A percentile compares a stretch with the other conserved stretches of the same genome.
Evolutionary conservation across 1,140 invertebrate species (phyloP).

Genomic region (Adoxophyes honmai): DNA sequence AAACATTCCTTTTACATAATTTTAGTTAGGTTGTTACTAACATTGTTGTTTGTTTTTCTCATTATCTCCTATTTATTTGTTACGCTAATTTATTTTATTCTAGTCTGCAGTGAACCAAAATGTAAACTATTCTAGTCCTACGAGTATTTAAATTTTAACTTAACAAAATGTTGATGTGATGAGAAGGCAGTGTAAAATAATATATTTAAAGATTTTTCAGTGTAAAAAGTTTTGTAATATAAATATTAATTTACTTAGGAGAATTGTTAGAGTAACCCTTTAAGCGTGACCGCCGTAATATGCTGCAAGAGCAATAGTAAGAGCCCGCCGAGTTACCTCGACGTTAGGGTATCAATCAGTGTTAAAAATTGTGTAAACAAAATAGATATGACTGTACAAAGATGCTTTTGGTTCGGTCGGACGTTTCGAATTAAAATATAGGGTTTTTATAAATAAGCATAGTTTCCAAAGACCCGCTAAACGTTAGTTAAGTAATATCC

Average conservation of each 20-base stretch:
- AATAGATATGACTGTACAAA: constrained; percentile 30
- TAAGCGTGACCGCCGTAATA: too few relatives aligned
- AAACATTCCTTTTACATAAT: constrained; percentile 12
- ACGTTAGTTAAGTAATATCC: constrained; percentile 10
- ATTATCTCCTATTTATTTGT: constrained; percentile 8
- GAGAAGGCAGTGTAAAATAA: background rate
- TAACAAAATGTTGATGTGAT: background rate
- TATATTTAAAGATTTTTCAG: background rate
- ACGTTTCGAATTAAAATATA: background rate
- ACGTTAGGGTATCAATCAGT: background rate
- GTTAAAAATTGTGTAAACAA: constrained; percentile 18
- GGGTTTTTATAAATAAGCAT: constrained; percentile 8
- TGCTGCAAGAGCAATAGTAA: too few relatives aligned
- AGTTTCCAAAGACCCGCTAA: constrained; percentile 11
- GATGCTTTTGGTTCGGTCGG: constrained; percentile 25
- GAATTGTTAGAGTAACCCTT: constrained; percentile 11
- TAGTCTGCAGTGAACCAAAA: constrained; percentile 48
- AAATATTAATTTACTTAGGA: background rate
- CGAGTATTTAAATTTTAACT: background rate
- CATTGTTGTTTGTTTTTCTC: constrained; percentile 7
- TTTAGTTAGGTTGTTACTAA: constrained; percentile 6
- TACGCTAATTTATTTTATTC: constrained; percentile 32
- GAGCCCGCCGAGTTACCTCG: too few relatives aligned
- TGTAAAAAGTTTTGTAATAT: constrained; percentile 30
- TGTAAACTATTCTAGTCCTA: constrained; percentile 34